Evolutionary conservation across 37 sponge, comb jelly and placozoan genomes (phyloP), one percentile per base, ranked within the genome.

Genomic region (Tethya wilhelma): DNA sequence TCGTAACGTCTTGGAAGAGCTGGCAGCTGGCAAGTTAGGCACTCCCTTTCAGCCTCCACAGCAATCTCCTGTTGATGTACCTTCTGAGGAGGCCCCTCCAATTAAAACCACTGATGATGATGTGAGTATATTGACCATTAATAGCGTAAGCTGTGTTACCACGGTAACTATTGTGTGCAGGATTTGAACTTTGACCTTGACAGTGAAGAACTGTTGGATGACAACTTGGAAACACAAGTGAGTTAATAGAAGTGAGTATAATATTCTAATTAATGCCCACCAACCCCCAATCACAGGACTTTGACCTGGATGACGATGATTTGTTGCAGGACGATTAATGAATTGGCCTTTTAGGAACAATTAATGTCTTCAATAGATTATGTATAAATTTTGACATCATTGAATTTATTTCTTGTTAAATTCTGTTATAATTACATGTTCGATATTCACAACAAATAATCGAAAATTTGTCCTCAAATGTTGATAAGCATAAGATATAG

Each of bases 161-260:
- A 49, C 14, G 14, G 28, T 26, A 62, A 31, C 39, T 67, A 67
- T 7, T 67, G 37, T 65, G 28, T 44, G 43, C 58, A 74, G 67
- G 79, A 62, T 55, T n/a, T 77, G 64, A 83, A 88, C 56, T 70
- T 93, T 64, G 77, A 85, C 75, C 80, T 89, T 25, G 87, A 86
- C 4, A 81, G 78, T 60, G 89, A 93, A 43, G 85, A 85, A 56
- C 56, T 80, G 1, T 40, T 84, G 55, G 84, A 56, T 46, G 85
- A 80, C 56, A 33, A 73, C 42, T 2, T 77, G 6, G 77, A 77
- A 36, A 67, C 84, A 32, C 62, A 84, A 9, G 84, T 75, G 40
- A 56, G 67, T 22, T 36, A 4, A 37, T 67, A 36, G 6, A 20
- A 5, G 20, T 11, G 14, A 22, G 39, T 67, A 7, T 37, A 22